Evolutionary conservation across 2,797 vertebrate genomes (phyloP).

Genomic region (Hydrocynus forskahlii): DNA sequence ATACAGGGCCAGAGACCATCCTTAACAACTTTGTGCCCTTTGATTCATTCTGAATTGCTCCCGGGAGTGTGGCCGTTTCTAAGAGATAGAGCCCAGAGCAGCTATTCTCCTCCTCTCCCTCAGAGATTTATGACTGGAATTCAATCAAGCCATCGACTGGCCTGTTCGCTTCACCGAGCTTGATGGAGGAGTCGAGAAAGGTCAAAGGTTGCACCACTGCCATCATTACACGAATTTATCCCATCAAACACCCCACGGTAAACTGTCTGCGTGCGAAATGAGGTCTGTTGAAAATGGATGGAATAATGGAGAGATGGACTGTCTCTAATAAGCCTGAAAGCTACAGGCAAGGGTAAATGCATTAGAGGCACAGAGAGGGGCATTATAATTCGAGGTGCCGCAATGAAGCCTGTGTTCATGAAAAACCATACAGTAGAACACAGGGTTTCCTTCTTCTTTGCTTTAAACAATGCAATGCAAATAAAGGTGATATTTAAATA

Average conservation of each 20-base stretch:
- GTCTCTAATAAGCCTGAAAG: constrained; percentile 22
- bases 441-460: neutral
- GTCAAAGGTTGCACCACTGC: constrained; percentile 29
- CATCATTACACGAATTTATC: constrained; percentile 30
- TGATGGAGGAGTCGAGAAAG: constrained; percentile 18
- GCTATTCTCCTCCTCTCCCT: constrained; percentile 58
- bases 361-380: constrained; percentile 11
- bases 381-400: constrained; percentile 8
- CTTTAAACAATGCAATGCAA: neutral
- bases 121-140: constrained; percentile 73
- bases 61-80: constrained; percentile 56
- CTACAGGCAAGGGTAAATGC: constrained; percentile 34
- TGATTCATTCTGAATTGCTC: constrained; percentile 57
- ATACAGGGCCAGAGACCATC: constrained; percentile 7
- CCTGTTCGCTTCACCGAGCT: constrained; percentile 16
- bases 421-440: neutral
- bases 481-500: neutral
- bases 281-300: constrained; percentile 36
- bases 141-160: constrained; percentile 66
- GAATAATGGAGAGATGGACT: constrained; percentile 12
- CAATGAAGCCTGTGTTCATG: neutral
- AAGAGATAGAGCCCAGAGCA: constrained; percentile 59
- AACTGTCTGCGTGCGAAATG: constrained; percentile 29
- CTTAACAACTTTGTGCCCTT: constrained; percentile 46
- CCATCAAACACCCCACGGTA: constrained; percentile 20